Base-by-base conservation (phyloP, 2,797 vertebrate genomes). In the Rhinella marina region DNA sequence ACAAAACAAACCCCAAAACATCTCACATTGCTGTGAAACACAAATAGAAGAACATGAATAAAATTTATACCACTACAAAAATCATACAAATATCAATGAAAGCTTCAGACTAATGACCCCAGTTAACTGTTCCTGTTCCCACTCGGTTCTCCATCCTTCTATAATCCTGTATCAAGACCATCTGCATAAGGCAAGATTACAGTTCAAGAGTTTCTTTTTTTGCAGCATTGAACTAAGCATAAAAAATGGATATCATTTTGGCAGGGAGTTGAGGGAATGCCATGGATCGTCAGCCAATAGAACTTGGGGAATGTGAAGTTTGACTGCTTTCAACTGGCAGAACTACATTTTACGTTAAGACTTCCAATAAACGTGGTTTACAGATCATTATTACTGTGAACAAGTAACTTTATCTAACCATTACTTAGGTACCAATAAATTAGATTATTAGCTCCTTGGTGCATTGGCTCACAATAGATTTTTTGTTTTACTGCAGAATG, bases 401-500 rank as follows among this genome's bases (percentile, higher is more conserved):
- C 41, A 75, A 85, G 87, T 81, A 85, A 88, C 82, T 81, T 85
- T 88, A 85, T 85, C 82, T 81, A 81, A 81, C 82, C 82, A 85
- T 81, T 85, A 68, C 76, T 85, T 81, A 70, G 52, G 41, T 81
- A 85, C 64, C 56, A 85, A 88, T 88, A 73, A 84, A 85, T 88
- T 88, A 75, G 77, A 81, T 85, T 73, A 88, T 88, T 88, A 88
- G 64, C 87, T 88, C 82, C 87, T 64, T 81, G 77, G 87, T 80
- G 82, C 82, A 79, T 85, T 84, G 66, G 66, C 78, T 80, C 41
- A 88, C 87, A 88, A 73, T 75, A 29, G 32, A 48, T 62, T 78
- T 78, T 62, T 81, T 88, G 87, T 73, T 85, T 54, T 80, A 85
- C 56, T 52, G 41, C 52, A 73, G 52, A 80, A 80, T 84, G 64